Base-by-base conservation (phyloP, 1,140 invertebrate genomes). In the Orius insidiosus region DNA sequence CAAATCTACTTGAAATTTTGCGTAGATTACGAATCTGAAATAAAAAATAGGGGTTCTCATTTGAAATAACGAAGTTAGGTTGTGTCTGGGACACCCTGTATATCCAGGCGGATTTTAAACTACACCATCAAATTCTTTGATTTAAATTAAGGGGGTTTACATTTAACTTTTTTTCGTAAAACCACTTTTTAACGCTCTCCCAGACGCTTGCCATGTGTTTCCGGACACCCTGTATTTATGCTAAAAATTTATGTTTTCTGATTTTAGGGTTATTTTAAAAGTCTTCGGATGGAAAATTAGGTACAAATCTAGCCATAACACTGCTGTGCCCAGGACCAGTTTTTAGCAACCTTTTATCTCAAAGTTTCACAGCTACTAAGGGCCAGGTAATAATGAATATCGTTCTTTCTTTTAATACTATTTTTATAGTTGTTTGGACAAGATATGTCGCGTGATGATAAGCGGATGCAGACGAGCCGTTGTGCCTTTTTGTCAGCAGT, bases 251-350 rank as follows among this genome's bases (percentile, higher is more conserved):
- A n/a, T n/a, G n/a, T n/a, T n/a, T n/a, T n/a, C n/a, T n/a, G n/a
- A n/a, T 63, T 63, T 47, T 53, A 82, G 78, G 80, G 81, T 13
- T 87, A 85, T 55, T 77, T 80, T 54, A 67, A 75, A 47, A 54
- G 62, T 36, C 59, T 85, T 10, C 57, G 71, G 46, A 57, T 62
- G n/a, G 82, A 86, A 60, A 78, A 56, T 49, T 65, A 0, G 58
- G 58, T 0, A 45, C n/a, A 40, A 68, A 74, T 49, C 66, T 83
- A 32, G 55, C 65, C n/a, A 66, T 87, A 0, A 79, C 75, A 0
- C 54, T 86, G n/a, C 60, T 82, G 14, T 83, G 80, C 52, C 82
- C 83, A 4, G 85, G 84, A 11, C 80, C 84, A 9, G 68, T 75
- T 31, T 75, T 75, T 56, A 80, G 79, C 0, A 71, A 79, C 52